These are phyloP conservation scores for Cassiopea xamachana DNA, from an alignment of 30 jellyfish, hydroid and myxozoan species.

Conservation along the genomic window DNA sequence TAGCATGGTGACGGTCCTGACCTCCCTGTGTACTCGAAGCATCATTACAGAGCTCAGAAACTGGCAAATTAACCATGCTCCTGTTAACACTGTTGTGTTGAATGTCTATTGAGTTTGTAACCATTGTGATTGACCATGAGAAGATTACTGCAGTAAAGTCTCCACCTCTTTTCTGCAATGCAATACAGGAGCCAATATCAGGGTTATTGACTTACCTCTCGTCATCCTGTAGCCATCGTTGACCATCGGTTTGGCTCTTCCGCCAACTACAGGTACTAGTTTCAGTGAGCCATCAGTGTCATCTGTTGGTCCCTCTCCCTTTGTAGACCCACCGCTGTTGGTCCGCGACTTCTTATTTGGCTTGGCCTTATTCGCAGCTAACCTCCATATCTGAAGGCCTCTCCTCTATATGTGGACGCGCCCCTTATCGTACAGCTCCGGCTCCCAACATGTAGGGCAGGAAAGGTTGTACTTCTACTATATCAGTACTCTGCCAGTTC, in stretches of 20 bases:
- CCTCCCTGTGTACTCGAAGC: conserved; percentile 9
- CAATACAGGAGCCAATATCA: conserved; percentile 14
- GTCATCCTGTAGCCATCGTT: conserved; percentile 25
- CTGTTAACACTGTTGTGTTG: conserved; percentile 2
- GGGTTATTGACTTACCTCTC: conserved; percentile 7
- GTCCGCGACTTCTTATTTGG: conserved; percentile 3
- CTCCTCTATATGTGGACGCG: conserved; percentile 5
- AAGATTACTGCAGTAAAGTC: neutral
- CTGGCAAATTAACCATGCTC: neutral
- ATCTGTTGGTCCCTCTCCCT: conserved; percentile 13
- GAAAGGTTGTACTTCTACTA: too few relatives aligned
- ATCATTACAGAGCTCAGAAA: neutral
- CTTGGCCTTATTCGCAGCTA: conserved; percentile 7
- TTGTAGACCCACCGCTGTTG: conserved; percentile 1
- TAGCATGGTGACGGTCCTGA: conserved; percentile 28
- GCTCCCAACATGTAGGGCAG: neutral
- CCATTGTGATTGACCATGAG: conserved; percentile 4
- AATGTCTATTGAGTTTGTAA: neutral
- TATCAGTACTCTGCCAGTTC: too few relatives aligned
- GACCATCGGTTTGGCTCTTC: conserved; percentile 37
- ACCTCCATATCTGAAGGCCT: conserved; percentile 9
- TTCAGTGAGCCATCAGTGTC: neutral
- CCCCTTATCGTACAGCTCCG: conserved; percentile 2
- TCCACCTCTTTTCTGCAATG: neutral
- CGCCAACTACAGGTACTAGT: conserved; percentile 33